Evolutionary conservation across 2,113 vertebrate species (phyloP), one percentile per base, ranked within the genome.

Genomic region (Siniperca knerii): DNA sequence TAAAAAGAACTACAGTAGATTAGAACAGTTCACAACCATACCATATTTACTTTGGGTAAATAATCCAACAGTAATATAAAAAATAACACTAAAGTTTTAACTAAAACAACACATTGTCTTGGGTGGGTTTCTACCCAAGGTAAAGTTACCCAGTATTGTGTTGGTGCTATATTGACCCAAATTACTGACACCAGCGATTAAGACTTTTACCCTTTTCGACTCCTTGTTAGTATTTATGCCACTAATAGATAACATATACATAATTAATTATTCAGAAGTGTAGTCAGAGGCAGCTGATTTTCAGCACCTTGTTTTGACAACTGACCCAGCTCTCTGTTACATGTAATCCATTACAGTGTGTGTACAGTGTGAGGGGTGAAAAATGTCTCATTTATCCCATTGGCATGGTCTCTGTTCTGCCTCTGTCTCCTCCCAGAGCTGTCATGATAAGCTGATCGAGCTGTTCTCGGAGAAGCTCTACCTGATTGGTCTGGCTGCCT

Each of bases 401-500:
- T 21, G 2, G 18, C 52, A 2, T 20, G 18, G 3, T 57, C 42
- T 72, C 73, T 46, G 29, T 54, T 58, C 42, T 64, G 25, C 42
- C 4, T 86, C 44, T 81, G 18, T 81, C 81, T 85, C 79, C 42
- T 33, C 68, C 69, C 87, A 95, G 84, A 96, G 86, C 89, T 99
- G 98, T 85, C 97, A 98, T 82, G 69, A 83, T 44, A 97, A 96
- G 90, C 96, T 99, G 0, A 96, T 96, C 0, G 95, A 97, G 4
- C 96, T 99, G 81, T 99, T 99, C 90, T 97, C 97, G 0, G 96
- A 97, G 86, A 99, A 99, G 95, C 95, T 98, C 70, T 97, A 98
- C 90, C 89, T 99, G 92, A 98, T 99, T 0, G 98, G 98, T 58
- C 96, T 99, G 0, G 97, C 96, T 2, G 98, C 98, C 2, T 90